Evolutionary conservation across 30 jellyfish, hydroid and myxozoan genomes (phyloP), one percentile per base, ranked within the genome.

Genomic region (Hydra vulgaris): DNA sequence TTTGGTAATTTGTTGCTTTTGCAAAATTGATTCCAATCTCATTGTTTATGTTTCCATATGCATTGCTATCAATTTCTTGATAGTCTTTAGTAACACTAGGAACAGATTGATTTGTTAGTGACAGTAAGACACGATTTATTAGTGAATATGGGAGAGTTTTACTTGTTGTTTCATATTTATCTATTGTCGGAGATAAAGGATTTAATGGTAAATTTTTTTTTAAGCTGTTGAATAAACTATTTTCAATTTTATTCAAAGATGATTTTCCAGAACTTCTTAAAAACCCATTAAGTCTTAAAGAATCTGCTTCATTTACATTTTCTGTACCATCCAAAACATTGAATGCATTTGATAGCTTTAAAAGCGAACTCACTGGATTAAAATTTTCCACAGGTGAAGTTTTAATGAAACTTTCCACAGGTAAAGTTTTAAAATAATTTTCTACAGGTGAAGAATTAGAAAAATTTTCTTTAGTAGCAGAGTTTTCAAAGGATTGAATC

Each of bases 101-200:
- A 40, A 40, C 61, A 40, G 61, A 95, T 83, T 91, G 95, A 27
- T 91, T 95, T 15, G 88, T 95, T 21, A 91, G 71, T 21, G 95
- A 80, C 21, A 86, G 85, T 26, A 91, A 80, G 71, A 86, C 12
- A 40, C 61, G 5, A 12, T 12, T 40, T 12, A 40, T 40, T 3
- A 40, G 61, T 40, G 61, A 40, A 40, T 5, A 12, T 40, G 61
- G 61, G 8, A 40, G 61, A 40, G 61, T 12, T 40, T 40, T 40
- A 40, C 12, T 40, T 40, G 61, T 3, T 40, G 61, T 40, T 3
- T 5, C 61, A 12, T 40, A 5, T 40, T 40, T 12, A 12, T 40
- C 61, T 40, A 3, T 40, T 5, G 61, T 40, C 12, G 5, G 61
- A 40, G 61, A 40, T 3, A 12, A 12, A 40, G 12, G 12, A 40